Evolutionary conservation across 2,113 vertebrate species (phyloP), one percentile per base, ranked within the genome.

Genomic region (Climacteris rufus): DNA sequence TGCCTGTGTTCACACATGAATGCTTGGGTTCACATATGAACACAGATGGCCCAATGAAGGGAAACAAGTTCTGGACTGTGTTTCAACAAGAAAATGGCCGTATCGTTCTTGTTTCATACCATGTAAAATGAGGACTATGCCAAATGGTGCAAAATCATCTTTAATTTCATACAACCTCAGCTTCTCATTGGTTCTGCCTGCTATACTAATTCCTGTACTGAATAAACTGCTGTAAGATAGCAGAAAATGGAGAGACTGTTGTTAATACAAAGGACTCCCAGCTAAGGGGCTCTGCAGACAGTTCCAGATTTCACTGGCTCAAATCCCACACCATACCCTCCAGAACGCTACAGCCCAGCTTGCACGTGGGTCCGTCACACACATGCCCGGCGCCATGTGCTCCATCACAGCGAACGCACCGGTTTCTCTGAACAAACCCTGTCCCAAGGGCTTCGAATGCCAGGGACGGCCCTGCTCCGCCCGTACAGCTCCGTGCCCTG

Each of bases 301-400:
- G 18, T 20, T 60, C 70, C 54, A 23, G 14, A 24, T 76, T 69
- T 50, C 71, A 15, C 42, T 27, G 59, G 25, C 40, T 60, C 77
- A 52, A 52, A 0, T 69, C 37, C 39, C 35, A 9, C 3, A 39
- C 56, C n/a, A 3, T 0, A 10, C 35, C 42, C 31, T 50, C 22
- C 71, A 37, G 49, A 70, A 69, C 8, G 56, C 23, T 7, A 18
- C 35, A 19, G 8, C 44, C 21, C 18, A 9, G 15, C 15, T 28
- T 20, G 17, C 17, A 22, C 44, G 4, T 14, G 9, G 8, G 6
- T 44, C n/a, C 10, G 4, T 13, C 15, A 1, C n/a, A 15, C 13
- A 1, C 23, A 9, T 5, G 21, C 33, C 57, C 14, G 9, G 23
- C 45, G 33, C 30, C 39, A 3, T 6, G 35, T 3, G 54, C 39